A percentile compares a stretch with the other conserved stretches of the same genome.
Evolutionary conservation across 2,888 invertebrate species (phyloP).

Genomic region (Mamestra brassicae): DNA sequence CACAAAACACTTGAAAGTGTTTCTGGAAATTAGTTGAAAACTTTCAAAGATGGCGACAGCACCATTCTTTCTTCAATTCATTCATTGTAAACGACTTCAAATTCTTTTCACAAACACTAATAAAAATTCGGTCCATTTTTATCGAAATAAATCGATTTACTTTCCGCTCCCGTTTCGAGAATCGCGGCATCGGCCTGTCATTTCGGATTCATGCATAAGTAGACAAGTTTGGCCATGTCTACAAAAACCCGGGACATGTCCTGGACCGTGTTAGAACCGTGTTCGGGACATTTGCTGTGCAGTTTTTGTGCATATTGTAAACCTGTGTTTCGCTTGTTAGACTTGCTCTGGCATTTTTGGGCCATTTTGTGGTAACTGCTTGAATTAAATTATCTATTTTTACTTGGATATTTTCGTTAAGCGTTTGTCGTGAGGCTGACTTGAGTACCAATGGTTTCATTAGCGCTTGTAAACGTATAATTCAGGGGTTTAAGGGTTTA

Average conservation of each 20-base stretch:
- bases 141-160: slow-evolving; percentile 54
- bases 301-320: slow-evolving; percentile 68
- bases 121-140: slow-evolving; percentile 44
- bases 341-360: slow-evolving; percentile 60
- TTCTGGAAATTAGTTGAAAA: slow-evolving; percentile 29
- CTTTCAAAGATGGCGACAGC: slow-evolving; percentile 5
- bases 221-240: slow-evolving; percentile 76
- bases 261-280: slow-evolving; percentile 73
- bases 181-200: slow-evolving; percentile 66
- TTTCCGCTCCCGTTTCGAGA: slow-evolving; percentile 65
- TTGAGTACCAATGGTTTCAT: slow-evolving; percentile 65
- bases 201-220: slow-evolving; percentile 80
- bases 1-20: slow-evolving; percentile 20
- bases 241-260: slow-evolving; percentile 74
- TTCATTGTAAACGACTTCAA: slow-evolving; percentile 29
- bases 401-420: slow-evolving; percentile 56
- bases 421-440: slow-evolving; percentile 57
- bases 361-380: slow-evolving; percentile 62
- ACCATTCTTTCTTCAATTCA: slow-evolving; percentile 36
- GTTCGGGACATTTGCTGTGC: slow-evolving; percentile 66
- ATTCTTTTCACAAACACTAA: slow-evolving; percentile 45
- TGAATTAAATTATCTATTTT: slow-evolving; percentile 67
- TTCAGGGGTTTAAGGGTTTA: slow-evolving; percentile 49
- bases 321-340: slow-evolving; percentile 71
- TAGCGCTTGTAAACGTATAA: slow-evolving; percentile 64